Percentiles rank a stretch among this genome's conserved stretches.
Conservation (phyloP, 92 coral and sea anemone genomes). For the Epizoanthus illoricatus region DNA sequence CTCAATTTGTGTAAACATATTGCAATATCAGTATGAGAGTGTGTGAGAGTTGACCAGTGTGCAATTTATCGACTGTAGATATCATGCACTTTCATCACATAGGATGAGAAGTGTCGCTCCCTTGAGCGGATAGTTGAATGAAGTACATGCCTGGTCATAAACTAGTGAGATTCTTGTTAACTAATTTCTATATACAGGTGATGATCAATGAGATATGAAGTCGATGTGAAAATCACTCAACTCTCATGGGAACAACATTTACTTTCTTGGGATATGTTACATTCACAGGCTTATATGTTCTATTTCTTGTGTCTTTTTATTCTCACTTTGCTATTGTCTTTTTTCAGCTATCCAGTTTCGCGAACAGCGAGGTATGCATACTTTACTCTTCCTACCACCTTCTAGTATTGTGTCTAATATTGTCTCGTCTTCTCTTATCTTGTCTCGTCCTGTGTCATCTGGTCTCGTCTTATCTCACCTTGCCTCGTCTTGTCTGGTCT, state of each 20-base stretch:
- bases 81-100: too few species aligned
- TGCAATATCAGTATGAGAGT: too few species aligned
- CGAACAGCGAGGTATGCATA: conserved; percentile 24
- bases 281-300: background rate
- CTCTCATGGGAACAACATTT: background rate
- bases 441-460: background rate
- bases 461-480: background rate
- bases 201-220: too few species aligned
- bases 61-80: too few species aligned
- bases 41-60: too few species aligned
- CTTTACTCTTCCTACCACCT: background rate
- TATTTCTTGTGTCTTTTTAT: background rate
- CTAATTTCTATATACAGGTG: too few species aligned
- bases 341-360: conserved; percentile 19
- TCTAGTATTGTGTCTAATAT: background rate
- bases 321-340: background rate
- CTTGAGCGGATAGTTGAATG: too few species aligned
- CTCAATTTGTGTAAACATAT: too few species aligned
- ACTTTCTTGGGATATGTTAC: background rate
- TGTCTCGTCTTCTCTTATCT: background rate
- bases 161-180: too few species aligned
- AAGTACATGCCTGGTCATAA: too few species aligned
- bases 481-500: background rate
- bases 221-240: background rate
- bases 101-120: too few species aligned